Conservation (phyloP, 2,888 invertebrate genomes). For the Mayetiola destructor region DNA sequence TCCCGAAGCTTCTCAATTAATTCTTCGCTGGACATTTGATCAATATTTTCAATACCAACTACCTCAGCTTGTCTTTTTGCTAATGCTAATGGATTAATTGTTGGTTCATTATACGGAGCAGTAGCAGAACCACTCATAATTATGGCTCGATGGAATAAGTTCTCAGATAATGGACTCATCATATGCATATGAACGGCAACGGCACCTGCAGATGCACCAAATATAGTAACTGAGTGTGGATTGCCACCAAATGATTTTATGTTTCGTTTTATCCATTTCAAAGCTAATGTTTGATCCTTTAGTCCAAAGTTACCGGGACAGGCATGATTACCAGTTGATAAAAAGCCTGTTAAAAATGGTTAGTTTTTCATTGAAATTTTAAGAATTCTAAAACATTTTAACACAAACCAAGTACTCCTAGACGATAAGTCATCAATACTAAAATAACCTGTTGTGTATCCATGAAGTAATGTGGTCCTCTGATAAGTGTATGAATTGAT, state of each 20-base stretch:
- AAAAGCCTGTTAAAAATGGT: conserved; percentile 39
- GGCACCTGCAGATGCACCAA: conserved; percentile 32
- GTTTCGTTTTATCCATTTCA: conserved; percentile 51
- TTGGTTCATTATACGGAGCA: conserved; percentile 28
- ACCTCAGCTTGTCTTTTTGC: conserved; percentile 32
- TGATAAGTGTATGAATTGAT: conserved; percentile 14
- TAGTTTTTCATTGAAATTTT: background rate
- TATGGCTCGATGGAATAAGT: conserved; percentile 36
- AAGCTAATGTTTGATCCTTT: conserved; percentile 52
- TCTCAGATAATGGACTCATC: conserved; percentile 33
- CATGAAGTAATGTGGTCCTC: conserved; percentile 20
- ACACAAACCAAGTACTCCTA: conserved; percentile 32
- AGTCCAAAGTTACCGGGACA: conserved; percentile 56
- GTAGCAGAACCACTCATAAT: conserved; percentile 38
- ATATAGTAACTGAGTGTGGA: conserved; percentile 47
- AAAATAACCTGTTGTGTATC: conserved; percentile 19
- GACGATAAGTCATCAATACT: conserved; percentile 18
- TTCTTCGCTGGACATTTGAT: conserved; percentile 24
- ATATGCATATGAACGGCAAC: conserved; percentile 35
- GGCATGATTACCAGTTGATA: conserved; percentile 50
- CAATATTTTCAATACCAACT: conserved; percentile 31
- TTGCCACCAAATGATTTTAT: conserved; percentile 55
- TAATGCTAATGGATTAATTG: conserved; percentile 25
- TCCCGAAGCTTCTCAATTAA: conserved; percentile 34
- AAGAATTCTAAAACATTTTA: conserved; percentile 31